Percentiles rank a stretch among this genome's conserved stretches.
Conservation (phyloP, 2,797 vertebrate species). For the Pseudocheirus occidentalis region DNA sequence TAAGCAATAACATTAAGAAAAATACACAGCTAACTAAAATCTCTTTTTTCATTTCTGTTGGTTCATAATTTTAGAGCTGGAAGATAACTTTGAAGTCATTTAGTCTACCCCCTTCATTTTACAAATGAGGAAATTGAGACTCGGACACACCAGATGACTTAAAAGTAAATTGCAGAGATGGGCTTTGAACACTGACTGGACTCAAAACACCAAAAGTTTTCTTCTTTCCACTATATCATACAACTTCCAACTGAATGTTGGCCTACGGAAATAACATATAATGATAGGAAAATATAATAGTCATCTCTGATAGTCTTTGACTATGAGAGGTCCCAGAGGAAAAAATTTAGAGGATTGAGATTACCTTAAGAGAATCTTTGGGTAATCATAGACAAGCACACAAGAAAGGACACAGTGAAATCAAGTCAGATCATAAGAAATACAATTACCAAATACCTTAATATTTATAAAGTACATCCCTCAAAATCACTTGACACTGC, state of each 20-base stretch:
- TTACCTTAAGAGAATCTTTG: not conserved
- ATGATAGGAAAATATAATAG: not conserved
- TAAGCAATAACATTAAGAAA: not conserved
- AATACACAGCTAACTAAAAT: not conserved
- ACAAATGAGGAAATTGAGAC: not conserved
- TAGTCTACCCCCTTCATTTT: not conserved
- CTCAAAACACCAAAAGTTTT: not conserved
- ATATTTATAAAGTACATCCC: not conserved
- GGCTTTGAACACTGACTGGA: not conserved
- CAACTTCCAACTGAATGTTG: not conserved
- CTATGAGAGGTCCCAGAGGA: not conserved
- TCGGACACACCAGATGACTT: not conserved
- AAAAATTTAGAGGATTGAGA: not conserved
- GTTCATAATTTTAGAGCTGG: not conserved
- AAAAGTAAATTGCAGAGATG: not conserved
- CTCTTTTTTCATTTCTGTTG: not conserved
- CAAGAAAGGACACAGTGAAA: not conserved
- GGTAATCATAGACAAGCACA: not conserved
- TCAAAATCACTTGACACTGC: not conserved
- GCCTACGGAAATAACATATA: not conserved
- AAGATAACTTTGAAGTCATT: not conserved
- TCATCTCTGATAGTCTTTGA: not conserved
- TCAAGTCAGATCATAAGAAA: too few species aligned
- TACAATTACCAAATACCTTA: not conserved
- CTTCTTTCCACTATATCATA: not conserved